Base-by-base conservation (phyloP, 2,797 vertebrate genomes). In the Thripadectes ignobilis region DNA sequence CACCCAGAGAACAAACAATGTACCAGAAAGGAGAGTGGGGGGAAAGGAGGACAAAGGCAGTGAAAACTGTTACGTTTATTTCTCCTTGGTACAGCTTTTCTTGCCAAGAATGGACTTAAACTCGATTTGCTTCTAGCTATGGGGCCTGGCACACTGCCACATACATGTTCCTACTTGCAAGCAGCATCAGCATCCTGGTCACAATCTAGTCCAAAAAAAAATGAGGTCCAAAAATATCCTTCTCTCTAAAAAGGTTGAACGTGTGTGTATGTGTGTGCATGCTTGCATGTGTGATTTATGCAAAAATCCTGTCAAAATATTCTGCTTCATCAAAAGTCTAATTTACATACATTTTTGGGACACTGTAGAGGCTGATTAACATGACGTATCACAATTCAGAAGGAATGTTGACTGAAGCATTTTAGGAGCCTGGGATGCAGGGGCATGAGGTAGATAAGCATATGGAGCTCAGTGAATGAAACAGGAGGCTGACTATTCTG, bases 301-400 rank as follows among this genome's bases (percentile, higher is more conserved):
- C 93, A 97, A 95, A 97, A 90, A 78, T 86, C 52, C 55, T 95
- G 83, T 96, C 96, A 97, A 94, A 97, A 96, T 96, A 97, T 95
- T 97, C 94, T 76, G 66, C 45, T 96, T 96, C 82, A 97, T 97
- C 95, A 97, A 92, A 97, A 96, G 80, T 91, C 61, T 94, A 92
- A 97, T 97, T 97, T 97, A 82, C 96, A 97, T 96, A 75, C 32
- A 95, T 96, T 97, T 97, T 95, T 92, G 92, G 89, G 92, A 93
- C 76, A 96, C 85, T 95, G 88, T 92, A 83, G 89, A 86, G 85
- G 87, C 85, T 97, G 96, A 97, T 97, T 96, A 97, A 93, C 36
- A 20, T 75, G 96, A 96, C 61, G 14, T 51, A 95, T 93, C 27
- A 17, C 88, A 95, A 96, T 97, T 96, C 72, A 92, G 72, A 95